Percentiles rank a stretch among this genome's conserved stretches.
These are phyloP conservation scores for Pteropus alecto DNA, from an alignment of 2,113 vertebrate species.

Conservation along the genomic window DNA sequence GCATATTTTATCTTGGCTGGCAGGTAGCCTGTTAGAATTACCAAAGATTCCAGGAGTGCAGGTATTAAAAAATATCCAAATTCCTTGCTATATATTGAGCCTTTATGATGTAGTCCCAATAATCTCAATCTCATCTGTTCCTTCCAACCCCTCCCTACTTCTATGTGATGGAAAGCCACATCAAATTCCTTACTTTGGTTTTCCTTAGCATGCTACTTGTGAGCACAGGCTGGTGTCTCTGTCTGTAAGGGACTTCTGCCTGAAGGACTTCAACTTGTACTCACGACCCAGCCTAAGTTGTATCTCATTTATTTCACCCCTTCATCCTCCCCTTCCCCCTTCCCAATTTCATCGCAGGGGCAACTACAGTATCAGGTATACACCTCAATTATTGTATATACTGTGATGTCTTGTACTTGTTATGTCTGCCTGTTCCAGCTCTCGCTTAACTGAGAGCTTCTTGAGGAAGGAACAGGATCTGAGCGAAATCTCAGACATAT, in stretches of 20 bases:
- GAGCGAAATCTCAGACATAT: background rate
- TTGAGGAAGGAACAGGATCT: background rate
- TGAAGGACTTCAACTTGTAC: background rate
- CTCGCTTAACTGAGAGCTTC: background rate
- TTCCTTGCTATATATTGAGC: background rate
- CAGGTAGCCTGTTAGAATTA: background rate
- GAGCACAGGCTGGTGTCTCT: background rate
- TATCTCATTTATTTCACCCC: background rate
- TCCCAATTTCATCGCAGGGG: background rate
- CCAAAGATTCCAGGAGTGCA: background rate
- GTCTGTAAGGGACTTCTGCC: background rate
- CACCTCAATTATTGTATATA: background rate
- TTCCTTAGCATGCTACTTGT: background rate
- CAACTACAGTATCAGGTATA: background rate
- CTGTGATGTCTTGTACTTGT: background rate
- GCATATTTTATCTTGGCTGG: background rate
- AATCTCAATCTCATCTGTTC: background rate
- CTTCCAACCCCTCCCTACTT: background rate
- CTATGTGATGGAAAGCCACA: background rate
- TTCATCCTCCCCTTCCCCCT: fast-evolving
- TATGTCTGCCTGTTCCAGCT: background rate
- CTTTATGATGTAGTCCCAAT: background rate
- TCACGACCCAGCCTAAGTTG: background rate
- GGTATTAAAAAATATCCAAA: background rate
- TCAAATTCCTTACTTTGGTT: background rate